Conservation (phyloP, 2,113 vertebrate genomes). For the Rhipidura dahli region DNA sequence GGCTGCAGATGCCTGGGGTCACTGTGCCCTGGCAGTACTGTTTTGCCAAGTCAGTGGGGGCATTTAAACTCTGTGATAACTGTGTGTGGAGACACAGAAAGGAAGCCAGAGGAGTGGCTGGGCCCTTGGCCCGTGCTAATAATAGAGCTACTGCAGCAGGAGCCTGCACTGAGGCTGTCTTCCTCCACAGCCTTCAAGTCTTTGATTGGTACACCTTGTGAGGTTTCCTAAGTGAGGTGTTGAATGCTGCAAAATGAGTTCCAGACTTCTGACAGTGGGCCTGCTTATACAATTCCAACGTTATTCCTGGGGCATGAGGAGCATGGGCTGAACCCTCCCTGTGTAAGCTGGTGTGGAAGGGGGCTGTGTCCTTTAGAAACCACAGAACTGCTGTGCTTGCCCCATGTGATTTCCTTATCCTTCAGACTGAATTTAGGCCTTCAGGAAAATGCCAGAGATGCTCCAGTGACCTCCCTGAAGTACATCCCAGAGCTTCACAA, state of each 20-base stretch:
- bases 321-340: neutral
- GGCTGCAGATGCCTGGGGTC: neutral
- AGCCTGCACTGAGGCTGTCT: neutral
- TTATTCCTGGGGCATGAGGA: neutral
- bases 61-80: neutral
- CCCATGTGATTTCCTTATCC: neutral
- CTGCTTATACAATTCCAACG: neutral
- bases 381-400: neutral
- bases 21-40: neutral
- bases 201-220: neutral
- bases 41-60: neutral
- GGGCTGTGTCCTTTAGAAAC: neutral
- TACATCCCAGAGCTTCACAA: neutral
- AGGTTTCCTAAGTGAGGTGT: neutral
- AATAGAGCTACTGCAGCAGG: neutral
- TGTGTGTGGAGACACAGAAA: neutral
- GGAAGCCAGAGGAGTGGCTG: neutral
- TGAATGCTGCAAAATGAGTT: constrained; percentile 3
- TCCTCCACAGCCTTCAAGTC: neutral
- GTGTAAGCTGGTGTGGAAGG: neutral
- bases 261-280: neutral
- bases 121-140: neutral
- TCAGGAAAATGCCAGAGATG: neutral
- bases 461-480: neutral
- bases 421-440: neutral